Evolutionary conservation across 37 sponge, comb jelly and placozoan genomes (phyloP), one percentile per base, ranked within the genome.

Genomic region (Lycopodina hypogea): DNA sequence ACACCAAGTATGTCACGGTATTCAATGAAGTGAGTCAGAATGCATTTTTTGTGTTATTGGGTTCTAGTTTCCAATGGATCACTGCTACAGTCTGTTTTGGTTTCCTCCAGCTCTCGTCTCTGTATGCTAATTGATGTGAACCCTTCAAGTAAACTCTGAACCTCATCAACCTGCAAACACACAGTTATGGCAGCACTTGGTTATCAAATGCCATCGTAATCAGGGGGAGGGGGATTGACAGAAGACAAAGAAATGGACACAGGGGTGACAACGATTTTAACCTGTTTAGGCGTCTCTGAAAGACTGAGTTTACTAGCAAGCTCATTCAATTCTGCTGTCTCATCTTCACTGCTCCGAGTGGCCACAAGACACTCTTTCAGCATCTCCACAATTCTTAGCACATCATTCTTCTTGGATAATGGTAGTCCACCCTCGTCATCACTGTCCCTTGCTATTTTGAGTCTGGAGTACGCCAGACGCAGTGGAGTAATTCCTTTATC

Each of bases 101-200:
- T n/a, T n/a, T 41, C 22, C 7, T 35, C 6, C 26, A 35, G 37
- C 38, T 42, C 26, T 59, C 78, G 68, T 37, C 70, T 88, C 45
- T 88, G 68, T 24, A 88, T 77, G 34, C 84, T 57, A 23, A 88
- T 56, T 42, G 84, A 69, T 21, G 89, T 83, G 75, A 88, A 88
- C 26, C 53, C 72, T 56, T 88, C 79, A 34, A 88, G 61, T 36
- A 88, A 53, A 30, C 41, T 34, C 32, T 82, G 84, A 19, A 88
- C 83, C 39, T 83, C 80, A 68, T 88, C 83, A 21, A 88, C 89
- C 89, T 88, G 57, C 28, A n/a, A 12, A n/a, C n/a, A n/a, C n/a
- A n/a, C n/a, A n/a, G n/a, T n/a, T n/a, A n/a, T 4, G 48, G 48
- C 9, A 12, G 48, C 8, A 12, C 4, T 45, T 45, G 9, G 48